Evolutionary conservation across 2,888 invertebrate genomes (phyloP), one percentile per base, ranked within the genome.

Genomic region (Agriotes lineatus): DNA sequence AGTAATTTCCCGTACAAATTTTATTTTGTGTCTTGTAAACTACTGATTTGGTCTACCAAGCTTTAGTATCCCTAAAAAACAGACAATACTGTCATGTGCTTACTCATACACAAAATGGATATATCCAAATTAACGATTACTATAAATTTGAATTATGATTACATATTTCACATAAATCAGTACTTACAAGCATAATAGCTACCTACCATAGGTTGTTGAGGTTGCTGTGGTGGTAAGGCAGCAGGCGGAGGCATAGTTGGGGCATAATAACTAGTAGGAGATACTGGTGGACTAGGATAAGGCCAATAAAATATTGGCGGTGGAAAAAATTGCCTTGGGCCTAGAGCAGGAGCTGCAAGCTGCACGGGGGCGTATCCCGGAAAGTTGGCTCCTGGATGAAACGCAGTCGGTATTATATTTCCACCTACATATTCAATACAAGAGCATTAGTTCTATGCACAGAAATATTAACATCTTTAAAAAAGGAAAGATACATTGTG

Each of bases 241-340:
- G 81, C 79, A 58, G 80, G 80, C 39, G 83, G 82, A 57, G 83
- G 83, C 76, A 88, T 87, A 19, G 91, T 88, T 1, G 89, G 89
- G 70, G 91, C 92, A 81, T 91, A 94, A 84, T 94, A 94, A 78
- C 92, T 93, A 37, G 96, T 96, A 0, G 96, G 96, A 44, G 96
- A 96, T 14, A 96, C 96, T 0, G 96, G 96, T 37, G 96, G 96
- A 77, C 96, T 96, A 50, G 96, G 96, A 86, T 96, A 96, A 0
- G 94, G 93, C 96, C 96, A 97, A 86, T 96, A 96, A 77, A 96
- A 91, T 70, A 92, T 89, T 60, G 90, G 90, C 25, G 91, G 91
- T 35, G 88, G 87, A 74, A 88, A 88, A 74, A 88, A 88, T 67
- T 81, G 84, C 63, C 83, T 73, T 16, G 82, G 82, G 9, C 80